Evolutionary conservation across 2,797 vertebrate genomes (phyloP), one percentile per base, ranked within the genome.

Genomic region (Bufotes viridis): DNA sequence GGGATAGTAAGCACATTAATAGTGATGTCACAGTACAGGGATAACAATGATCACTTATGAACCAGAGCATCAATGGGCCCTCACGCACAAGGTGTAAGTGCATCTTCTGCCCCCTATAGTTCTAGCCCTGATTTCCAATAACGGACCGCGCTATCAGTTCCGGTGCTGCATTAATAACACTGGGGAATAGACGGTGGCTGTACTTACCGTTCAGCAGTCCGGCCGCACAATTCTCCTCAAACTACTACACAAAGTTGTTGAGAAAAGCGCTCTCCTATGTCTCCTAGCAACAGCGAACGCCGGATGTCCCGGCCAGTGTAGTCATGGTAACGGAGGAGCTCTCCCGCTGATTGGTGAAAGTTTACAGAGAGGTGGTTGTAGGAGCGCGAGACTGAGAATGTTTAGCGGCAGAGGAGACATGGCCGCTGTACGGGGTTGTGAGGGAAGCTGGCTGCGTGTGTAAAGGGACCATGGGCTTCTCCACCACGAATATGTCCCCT

Each of bases 241-340:
- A 76, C 57, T 63, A 14, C 49, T 18, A 9, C 67, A 58, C n/a
- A 7, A 85, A 70, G 57, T 69, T 61, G 65, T 29, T 22, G 78
- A 67, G 49, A 61, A 58, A 18, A 58, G 75, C 2, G 20, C 3
- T 14, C 67, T 17, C 55, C 57, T 61, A 2, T 15, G 81, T 89
- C 55, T 58, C 88, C 63, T 63, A 65, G 88, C 85, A 87, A 87
- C 88, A 29, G 8, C n/a, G 15, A 72, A 87, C 88, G 80, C 85
- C 80, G 84, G 88, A 83, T 22, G 65, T 89, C 81, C 74, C 88
- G 57, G 85, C 74, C n/a, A 13, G 12, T 42, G 83, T 76, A 49
- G 83, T 72, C 78, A 34, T 42, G 65, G 88, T 29, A 86, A 89
- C 79, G 11, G 7, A 7, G 80, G 49, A 78, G 61, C 14, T 26